phyloP scores from a whole-genome alignment of 2,113 vertebrate species.

The Megaceryle torquata region DNA sequence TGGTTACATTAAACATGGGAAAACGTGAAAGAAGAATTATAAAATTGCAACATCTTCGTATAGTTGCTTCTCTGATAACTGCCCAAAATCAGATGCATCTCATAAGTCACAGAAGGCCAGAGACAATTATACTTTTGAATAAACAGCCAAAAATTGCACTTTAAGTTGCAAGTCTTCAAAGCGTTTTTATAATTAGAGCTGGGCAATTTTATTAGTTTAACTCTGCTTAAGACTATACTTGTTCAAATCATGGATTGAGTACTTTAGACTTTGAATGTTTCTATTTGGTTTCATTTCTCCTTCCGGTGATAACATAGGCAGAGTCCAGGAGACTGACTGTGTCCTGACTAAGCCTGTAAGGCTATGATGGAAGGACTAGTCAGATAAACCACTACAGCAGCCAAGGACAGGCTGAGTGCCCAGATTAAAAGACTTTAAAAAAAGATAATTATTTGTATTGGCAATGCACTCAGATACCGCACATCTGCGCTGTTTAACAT shows the following conservation, averaged over 20 bases:
- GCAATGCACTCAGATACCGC: neutral
- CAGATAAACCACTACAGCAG: neutral
- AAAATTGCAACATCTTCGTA: conserved; percentile 14
- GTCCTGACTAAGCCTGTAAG: neutral
- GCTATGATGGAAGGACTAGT: neutral
- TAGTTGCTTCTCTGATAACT: neutral
- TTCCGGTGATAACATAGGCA: neutral
- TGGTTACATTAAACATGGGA: neutral
- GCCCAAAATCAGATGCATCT: neutral
- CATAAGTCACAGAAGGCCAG: neutral
- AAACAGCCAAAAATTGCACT: neutral
- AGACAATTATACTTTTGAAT: neutral
- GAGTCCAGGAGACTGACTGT: neutral
- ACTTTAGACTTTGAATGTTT: neutral
- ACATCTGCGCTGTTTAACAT: neutral
- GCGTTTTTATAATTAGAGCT: neutral
- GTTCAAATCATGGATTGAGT: neutral
- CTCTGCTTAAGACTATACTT: neutral
- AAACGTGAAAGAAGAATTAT: neutral
- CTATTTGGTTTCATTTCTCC: neutral
- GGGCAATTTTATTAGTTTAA: neutral
- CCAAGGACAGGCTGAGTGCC: neutral
- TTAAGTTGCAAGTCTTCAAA: neutral
- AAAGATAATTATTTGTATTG: neutral
- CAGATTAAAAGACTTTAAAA: neutral